Evolutionary conservation across 1,140 invertebrate species (phyloP), one percentile per base, ranked within the genome.

Genomic region (Scaptomyza graminum): DNA sequence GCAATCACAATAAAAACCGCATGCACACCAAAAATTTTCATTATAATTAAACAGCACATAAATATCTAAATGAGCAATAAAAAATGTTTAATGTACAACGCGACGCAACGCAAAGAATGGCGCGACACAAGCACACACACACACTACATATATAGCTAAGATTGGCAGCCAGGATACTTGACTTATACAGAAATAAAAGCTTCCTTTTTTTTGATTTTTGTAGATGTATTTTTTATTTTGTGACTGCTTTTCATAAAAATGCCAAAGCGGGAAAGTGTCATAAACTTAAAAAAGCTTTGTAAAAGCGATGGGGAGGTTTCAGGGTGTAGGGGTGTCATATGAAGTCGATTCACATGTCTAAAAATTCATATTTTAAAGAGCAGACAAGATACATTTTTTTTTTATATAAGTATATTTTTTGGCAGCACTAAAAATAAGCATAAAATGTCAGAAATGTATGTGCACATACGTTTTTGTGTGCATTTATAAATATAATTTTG

Each of bases 51-150:
- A 87, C 73, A 72, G 78, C 75, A 83, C 83, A 87, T 87, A 87
- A 87, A 87, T 87, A 87, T 88, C 83, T 87, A 88, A 87, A 87
- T 87, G 83, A 87, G 83, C 83, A 87, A 87, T 87, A 87, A 87
- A 31, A 87, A 87, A 87, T 87, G 83, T 87, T 87, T 87, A 88
- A 87, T 87, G 83, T 82, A 83, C 79, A 78, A 82, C 79, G 83
- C 79, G 78, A 80, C 67, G 78, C 22, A 69, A 50, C 69, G 61
- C 49, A 74, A 69, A 81, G 67, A 76, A 70, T 28, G 15, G 13
- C 39, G 6, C 5, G 44, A 62, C 41, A 60, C 56, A 76, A 56
- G 69, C 41, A 34, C 60, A 65, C 34, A 51, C 64, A 52, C 59
- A 76, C 28, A 31, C 28, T 5, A 57, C 46, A 68, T 52, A 68